Evolutionary conservation across 2,888 invertebrate genomes (phyloP).

Genomic region (Phania funesta): DNA sequence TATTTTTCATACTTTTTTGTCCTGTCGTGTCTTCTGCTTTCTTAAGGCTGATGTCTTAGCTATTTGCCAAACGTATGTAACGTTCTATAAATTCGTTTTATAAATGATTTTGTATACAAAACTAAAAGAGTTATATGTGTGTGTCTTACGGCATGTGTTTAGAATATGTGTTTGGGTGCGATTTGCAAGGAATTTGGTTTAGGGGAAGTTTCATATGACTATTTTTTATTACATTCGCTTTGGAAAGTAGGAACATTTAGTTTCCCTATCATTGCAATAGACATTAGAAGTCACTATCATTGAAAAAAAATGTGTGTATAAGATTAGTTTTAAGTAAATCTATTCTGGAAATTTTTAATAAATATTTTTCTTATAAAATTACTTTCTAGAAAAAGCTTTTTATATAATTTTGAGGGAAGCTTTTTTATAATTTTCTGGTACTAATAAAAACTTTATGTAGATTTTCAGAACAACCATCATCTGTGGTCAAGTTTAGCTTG

Average conservation of each 20-base stretch:
- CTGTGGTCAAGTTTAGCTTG: too few species aligned
- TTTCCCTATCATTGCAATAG: slow-evolving; percentile 12
- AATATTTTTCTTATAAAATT: too few species aligned
- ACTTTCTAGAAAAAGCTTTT: too few species aligned
- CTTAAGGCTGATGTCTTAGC: slow-evolving; percentile 55
- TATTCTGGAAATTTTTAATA: too few species aligned
- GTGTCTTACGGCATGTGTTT: not conserved
- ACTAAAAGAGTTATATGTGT: not conserved
- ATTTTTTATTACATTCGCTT: not conserved
- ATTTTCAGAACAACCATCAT: too few species aligned
- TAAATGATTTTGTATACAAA: slow-evolving; percentile 5
- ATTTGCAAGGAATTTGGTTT: not conserved
- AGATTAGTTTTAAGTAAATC: too few species aligned
- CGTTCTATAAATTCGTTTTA: not conserved
- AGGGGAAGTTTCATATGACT: not conserved
- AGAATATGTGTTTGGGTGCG: not conserved
- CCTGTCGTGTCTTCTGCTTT: not conserved
- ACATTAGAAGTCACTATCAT: not conserved
- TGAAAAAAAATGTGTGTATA: not conserved
- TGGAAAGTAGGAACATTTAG: slow-evolving; percentile 6
- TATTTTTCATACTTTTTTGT: not conserved
- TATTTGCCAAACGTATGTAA: slow-evolving; percentile 33
- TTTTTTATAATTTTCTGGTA: too few species aligned
- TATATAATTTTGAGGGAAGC: too few species aligned
- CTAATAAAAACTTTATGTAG: too few species aligned